Conservation (phyloP, 2,113 vertebrate genomes). For the Oreotrochilus melanogaster region DNA sequence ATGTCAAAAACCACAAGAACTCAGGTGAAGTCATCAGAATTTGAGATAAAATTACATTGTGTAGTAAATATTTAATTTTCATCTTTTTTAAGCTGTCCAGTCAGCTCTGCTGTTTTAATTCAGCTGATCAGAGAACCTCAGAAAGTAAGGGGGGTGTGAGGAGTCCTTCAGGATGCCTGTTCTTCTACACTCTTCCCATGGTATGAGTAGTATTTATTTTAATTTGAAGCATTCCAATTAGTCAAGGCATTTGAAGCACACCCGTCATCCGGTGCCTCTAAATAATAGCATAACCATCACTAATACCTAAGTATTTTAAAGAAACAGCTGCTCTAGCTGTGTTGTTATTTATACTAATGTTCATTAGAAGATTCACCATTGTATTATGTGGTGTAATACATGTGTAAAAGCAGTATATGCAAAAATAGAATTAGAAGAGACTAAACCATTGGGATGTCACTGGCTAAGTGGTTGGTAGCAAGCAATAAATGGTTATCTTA, state of each 20-base stretch:
- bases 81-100: constrained; percentile 19
- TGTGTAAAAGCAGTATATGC: not conserved
- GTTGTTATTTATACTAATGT: not conserved
- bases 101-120: not conserved
- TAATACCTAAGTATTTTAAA: not conserved
- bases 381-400: not conserved
- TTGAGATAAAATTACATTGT: constrained; percentile 5
- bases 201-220: not conserved
- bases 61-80: not conserved
- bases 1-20: not conserved
- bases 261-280: not conserved
- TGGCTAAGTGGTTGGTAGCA: constrained; percentile 6
- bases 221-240: not conserved
- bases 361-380: not conserved
- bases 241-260: not conserved
- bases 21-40: constrained; percentile 16
- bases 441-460: not conserved
- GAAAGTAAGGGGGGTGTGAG: not conserved
- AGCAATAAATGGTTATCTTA: constrained; percentile 15
- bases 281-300: not conserved
- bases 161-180: not conserved
- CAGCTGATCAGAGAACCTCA: not conserved
- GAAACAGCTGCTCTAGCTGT: not conserved
- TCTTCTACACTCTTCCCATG: not conserved
- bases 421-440: not conserved